Conservation (phyloP, 2,888 invertebrate species). For the Operophtera brumata region DNA sequence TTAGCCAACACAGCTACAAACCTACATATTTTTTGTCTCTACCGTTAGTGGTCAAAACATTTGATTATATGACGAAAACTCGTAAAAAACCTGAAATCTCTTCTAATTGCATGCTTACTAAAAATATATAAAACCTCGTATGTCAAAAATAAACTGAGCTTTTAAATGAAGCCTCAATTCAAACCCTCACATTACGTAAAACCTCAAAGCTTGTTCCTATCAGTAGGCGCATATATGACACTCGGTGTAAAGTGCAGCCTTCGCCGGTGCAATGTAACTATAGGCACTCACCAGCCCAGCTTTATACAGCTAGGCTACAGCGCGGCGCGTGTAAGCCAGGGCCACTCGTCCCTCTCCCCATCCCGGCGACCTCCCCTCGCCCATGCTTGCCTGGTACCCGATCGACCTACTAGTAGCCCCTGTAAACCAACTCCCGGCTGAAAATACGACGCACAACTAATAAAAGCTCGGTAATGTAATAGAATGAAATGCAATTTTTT, state of each 20-base stretch:
- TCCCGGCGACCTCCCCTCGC: conserved; percentile 34
- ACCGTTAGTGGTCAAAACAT: too few species aligned
- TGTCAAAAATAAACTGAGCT: background rate
- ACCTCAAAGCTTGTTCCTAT: conserved; percentile 64
- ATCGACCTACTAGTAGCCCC: conserved; percentile 45
- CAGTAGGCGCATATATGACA: conserved; percentile 43
- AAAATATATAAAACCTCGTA: background rate
- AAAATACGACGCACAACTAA: conserved; percentile 24
- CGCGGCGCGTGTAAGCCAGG: conserved; percentile 65
- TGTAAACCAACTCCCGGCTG: conserved; percentile 35
- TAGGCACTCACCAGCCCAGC: conserved; percentile 41
- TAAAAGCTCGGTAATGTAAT: background rate
- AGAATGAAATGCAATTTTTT: background rate
- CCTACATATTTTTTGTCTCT: too few species aligned
- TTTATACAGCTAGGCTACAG: conserved; percentile 20
- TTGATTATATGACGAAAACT: too few species aligned
- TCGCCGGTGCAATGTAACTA: conserved; percentile 68
- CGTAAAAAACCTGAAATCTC: background rate
- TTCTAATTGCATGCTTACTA: background rate
- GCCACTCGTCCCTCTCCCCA: conserved; percentile 35
- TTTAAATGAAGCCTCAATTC: conserved; percentile 48
- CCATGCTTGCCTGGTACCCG: conserved; percentile 61
- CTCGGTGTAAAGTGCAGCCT: conserved; percentile 66
- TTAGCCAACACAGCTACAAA: too few species aligned
- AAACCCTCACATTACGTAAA: conserved; percentile 71